Percentiles rank a stretch among this genome's conserved stretches.
These are phyloP conservation scores for Chelon labrosus DNA, from an alignment of 2,797 vertebrate genomes.

Conservation along the genomic window DNA sequence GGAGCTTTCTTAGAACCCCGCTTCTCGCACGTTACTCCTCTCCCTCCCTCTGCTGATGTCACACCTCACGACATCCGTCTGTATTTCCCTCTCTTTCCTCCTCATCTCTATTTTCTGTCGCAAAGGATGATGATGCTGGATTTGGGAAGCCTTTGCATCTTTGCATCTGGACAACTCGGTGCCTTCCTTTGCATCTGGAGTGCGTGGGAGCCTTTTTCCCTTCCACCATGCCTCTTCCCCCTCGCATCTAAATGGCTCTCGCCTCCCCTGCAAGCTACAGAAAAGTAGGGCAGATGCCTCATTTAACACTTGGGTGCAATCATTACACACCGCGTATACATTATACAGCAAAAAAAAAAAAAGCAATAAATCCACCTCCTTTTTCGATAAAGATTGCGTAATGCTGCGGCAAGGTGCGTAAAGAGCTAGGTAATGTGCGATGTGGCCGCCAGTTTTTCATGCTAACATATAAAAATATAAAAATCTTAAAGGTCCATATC, in stretches of 20 bases:
- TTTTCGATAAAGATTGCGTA: slow-evolving; percentile 21
- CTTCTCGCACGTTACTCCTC: slow-evolving; percentile 55
- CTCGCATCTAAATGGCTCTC: slow-evolving; percentile 67
- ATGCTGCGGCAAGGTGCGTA: slow-evolving; percentile 20
- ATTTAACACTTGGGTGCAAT: slow-evolving; percentile 70
- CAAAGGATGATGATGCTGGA: slow-evolving; percentile 25
- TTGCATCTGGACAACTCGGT: slow-evolving; percentile 45
- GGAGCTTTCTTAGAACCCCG: slow-evolving; percentile 77
- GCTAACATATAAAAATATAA: too few relatives aligned
- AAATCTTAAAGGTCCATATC: too few relatives aligned
- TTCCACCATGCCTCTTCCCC: slow-evolving; percentile 41
- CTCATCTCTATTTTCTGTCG: slow-evolving; percentile 4
- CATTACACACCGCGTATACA: slow-evolving; percentile 53
- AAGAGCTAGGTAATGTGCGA: slow-evolving; percentile 27
- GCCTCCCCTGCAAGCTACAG: slow-evolving; percentile 61
- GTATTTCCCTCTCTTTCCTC: not conserved
- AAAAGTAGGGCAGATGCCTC: slow-evolving; percentile 81
- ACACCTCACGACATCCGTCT: slow-evolving; percentile 22
- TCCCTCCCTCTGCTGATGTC: slow-evolving; percentile 56
- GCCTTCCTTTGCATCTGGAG: slow-evolving; percentile 54
- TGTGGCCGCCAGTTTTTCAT: not conserved
- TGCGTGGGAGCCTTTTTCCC: slow-evolving; percentile 52
- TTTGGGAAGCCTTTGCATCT: slow-evolving; percentile 13
- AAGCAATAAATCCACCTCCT: slow-evolving; percentile 38
- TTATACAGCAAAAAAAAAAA: slow-evolving; percentile 36